phyloP scores from a whole-genome alignment of 2,113 vertebrate genomes.

The Tichodroma muraria region DNA sequence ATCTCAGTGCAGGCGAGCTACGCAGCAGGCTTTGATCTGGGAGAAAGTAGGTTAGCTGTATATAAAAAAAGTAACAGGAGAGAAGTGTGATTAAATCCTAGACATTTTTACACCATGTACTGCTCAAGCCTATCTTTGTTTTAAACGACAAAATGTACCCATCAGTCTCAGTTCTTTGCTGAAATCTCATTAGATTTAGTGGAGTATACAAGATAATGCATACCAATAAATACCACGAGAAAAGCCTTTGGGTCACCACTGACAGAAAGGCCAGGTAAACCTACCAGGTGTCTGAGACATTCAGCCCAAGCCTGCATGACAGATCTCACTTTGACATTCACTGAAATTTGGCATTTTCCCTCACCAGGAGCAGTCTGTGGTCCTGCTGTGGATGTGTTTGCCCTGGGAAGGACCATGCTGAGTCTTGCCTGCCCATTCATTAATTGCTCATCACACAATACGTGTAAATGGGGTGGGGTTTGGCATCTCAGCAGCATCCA shows the following conservation, averaged over 20 bases:
- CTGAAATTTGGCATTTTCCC: background rate
- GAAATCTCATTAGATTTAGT: background rate
- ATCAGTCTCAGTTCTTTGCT: background rate
- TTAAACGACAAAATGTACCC: background rate
- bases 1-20: background rate
- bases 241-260: background rate
- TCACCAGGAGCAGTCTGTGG: background rate
- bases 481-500: background rate
- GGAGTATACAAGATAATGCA: background rate
- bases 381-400: background rate
- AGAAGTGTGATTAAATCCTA: background rate
- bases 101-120: background rate
- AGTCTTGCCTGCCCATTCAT: background rate
- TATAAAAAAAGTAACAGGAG: background rate
- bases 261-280: background rate
- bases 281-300: background rate
- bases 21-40: background rate
- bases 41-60: slow-evolving; percentile 6
- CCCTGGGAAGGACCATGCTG: background rate
- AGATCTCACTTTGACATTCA: background rate
- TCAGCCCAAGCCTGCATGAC: background rate
- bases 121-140: background rate
- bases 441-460: background rate
- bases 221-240: background rate
- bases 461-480: background rate